phyloP scores from a whole-genome alignment of 2,797 vertebrate genomes.

The Argentina silus region DNA sequence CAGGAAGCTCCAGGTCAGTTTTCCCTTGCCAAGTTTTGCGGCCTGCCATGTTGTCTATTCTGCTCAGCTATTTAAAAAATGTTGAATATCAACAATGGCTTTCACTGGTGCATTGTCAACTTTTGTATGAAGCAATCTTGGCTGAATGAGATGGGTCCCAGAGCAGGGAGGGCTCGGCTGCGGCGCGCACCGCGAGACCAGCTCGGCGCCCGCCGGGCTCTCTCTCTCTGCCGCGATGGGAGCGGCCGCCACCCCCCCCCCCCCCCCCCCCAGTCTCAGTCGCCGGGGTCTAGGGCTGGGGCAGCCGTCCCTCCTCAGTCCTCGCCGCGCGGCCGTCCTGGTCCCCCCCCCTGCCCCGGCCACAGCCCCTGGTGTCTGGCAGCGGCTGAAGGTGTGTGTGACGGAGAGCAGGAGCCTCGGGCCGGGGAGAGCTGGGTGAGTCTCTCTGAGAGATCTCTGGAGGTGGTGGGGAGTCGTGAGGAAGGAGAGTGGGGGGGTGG shows the following conservation, averaged over 20 bases:
- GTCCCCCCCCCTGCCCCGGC: slow-evolving; percentile 31
- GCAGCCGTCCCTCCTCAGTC: slow-evolving; percentile 48
- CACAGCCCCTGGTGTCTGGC: slow-evolving; percentile 58
- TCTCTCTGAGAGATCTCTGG: slow-evolving; percentile 74
- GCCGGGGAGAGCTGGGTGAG: slow-evolving; percentile 74
- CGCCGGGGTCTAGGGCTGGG: slow-evolving; percentile 37
- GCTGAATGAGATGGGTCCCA: slow-evolving; percentile 95
- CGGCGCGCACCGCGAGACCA: slow-evolving; percentile 77
- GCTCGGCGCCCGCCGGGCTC: slow-evolving; percentile 62
- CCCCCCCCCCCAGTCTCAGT: slow-evolving; percentile 22
- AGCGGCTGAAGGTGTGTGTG: slow-evolving; percentile 67
- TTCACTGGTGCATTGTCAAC: slow-evolving; percentile 96
- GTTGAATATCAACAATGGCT: slow-evolving; percentile 99
- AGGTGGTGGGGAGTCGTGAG: slow-evolving; percentile 62
- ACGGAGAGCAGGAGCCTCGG: slow-evolving; percentile 55
- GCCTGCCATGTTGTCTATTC: slow-evolving; percentile 96
- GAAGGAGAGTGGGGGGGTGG: slow-evolving; percentile 37
- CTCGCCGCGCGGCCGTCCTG: slow-evolving; percentile 22
- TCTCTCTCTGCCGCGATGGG: slow-evolving; percentile 44
- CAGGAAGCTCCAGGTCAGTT: slow-evolving; percentile 88
- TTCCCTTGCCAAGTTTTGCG: slow-evolving; percentile 94
- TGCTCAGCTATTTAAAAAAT: slow-evolving; percentile 99
- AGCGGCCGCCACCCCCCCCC: neutral
- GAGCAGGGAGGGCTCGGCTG: slow-evolving; percentile 81
- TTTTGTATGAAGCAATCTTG: slow-evolving; percentile 99